A percentile compares a stretch with the other conserved stretches of the same genome.
Evolutionary conservation across 1,140 invertebrate species (phyloP).

Genomic region (Drosophila sproati): DNA sequence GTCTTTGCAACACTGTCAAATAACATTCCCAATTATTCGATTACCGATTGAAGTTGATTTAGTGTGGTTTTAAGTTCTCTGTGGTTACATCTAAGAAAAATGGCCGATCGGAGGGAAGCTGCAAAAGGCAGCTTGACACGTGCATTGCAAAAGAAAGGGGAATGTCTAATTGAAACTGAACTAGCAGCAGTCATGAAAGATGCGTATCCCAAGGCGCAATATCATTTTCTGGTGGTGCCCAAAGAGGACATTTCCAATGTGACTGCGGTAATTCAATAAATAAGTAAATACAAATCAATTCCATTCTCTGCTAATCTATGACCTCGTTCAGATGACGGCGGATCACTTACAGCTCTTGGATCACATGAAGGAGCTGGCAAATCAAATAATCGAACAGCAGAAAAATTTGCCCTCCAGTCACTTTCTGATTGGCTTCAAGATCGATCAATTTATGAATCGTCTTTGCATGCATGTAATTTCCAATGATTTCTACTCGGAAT

Average conservation of each 20-base stretch:
- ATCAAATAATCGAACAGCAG: conserved; percentile 55
- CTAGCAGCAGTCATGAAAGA: conserved; percentile 50
- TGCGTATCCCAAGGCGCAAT: conserved; percentile 62
- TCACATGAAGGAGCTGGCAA: conserved; percentile 63
- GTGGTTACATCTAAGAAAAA: conserved; percentile 29
- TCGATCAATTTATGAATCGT: conserved; percentile 43
- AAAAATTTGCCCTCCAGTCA: conserved; percentile 31
- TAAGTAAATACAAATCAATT: not conserved
- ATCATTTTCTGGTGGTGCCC: conserved; percentile 58
- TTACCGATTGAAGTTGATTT: conserved; percentile 1
- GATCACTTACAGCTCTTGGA: conserved; percentile 61
- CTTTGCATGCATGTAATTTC: conserved; percentile 64
- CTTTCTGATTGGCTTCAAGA: conserved; percentile 65
- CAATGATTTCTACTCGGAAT: conserved; percentile 56
- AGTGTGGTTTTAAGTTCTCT: not conserved
- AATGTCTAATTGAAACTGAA: conserved; percentile 53
- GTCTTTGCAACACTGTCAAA: conserved; percentile 15
- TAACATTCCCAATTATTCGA: not conserved
- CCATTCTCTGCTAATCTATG: not conserved
- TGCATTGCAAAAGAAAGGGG: conserved; percentile 8
- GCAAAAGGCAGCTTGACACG: not conserved
- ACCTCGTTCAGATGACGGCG: conserved; percentile 25
- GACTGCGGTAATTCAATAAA: conserved; percentile 24
- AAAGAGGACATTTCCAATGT: conserved; percentile 51
- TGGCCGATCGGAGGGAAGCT: not conserved